These are phyloP conservation scores for Hippocampus mohnikei DNA, from an alignment of 2,113 vertebrate species.

Conservation along the genomic window DNA sequence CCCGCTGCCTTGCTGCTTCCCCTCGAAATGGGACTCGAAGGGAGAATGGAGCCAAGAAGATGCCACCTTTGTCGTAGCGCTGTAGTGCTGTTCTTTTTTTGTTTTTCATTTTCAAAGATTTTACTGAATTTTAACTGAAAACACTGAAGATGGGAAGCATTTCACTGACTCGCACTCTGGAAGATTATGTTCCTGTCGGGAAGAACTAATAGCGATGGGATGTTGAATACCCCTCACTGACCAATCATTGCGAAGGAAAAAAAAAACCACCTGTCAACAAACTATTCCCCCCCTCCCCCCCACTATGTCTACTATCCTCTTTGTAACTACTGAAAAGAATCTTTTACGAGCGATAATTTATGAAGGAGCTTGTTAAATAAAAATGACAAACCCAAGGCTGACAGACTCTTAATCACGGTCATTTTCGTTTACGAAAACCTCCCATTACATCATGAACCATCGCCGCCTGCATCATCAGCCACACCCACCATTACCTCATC, in stretches of 20 bases:
- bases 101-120: constrained; percentile 3
- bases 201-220: constrained; percentile 41
- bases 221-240: not conserved
- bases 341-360: constrained; percentile 97
- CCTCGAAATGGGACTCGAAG: not conserved
- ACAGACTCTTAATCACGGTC: not conserved
- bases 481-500: not conserved
- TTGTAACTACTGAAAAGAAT: constrained; percentile 84
- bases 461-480: not conserved
- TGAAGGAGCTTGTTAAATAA: constrained; percentile 94
- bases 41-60: constrained; percentile 47
- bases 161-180: constrained; percentile 39
- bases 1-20: constrained; percentile 9
- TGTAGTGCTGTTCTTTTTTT: constrained; percentile 26
- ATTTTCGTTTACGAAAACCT: not conserved
- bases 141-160: constrained; percentile 50
- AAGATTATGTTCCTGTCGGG: constrained; percentile 20
- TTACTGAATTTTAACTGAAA: constrained; percentile 19
- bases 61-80: constrained; percentile 26
- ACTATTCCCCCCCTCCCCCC: constrained; percentile 25
- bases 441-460: not conserved
- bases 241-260: not conserved
- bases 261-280: constrained; percentile 2
- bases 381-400: constrained; percentile 31
- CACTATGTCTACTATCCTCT: constrained; percentile 65